phyloP scores from a whole-genome alignment of 2,888 invertebrate genomes.

The Hirtodrosophila trivittata region DNA sequence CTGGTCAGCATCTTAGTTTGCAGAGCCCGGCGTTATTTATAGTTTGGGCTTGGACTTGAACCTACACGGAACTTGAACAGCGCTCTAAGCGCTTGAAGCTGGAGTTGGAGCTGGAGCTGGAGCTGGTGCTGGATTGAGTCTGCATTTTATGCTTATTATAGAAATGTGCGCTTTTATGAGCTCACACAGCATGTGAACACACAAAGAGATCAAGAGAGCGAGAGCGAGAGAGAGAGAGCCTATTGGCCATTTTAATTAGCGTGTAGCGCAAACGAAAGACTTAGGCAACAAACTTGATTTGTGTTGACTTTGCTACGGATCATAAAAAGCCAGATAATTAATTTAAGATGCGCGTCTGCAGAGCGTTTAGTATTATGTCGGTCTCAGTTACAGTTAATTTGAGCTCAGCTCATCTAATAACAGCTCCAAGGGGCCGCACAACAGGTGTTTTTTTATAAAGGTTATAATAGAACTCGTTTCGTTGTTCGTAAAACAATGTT shows the following conservation, averaged over 20 bases:
- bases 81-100: too few species aligned
- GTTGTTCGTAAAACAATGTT: too few species aligned
- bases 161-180: conserved; percentile 74
- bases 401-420: conserved; percentile 39
- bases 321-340: conserved; percentile 60
- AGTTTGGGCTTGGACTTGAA: conserved; percentile 45
- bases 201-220: not conserved
- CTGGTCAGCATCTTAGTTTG: conserved; percentile 13
- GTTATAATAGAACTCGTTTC: too few species aligned
- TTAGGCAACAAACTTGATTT: conserved; percentile 55
- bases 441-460: not conserved
- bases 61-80: too few species aligned
- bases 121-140: conserved; percentile 31
- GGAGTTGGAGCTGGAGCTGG: not conserved
- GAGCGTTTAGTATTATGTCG: conserved; percentile 40
- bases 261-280: conserved; percentile 41
- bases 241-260: conserved; percentile 71
- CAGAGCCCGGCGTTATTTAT: conserved; percentile 68
- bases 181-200: conserved; percentile 59
- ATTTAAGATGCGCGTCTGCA: conserved; percentile 34
- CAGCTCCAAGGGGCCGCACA: conserved; percentile 18
- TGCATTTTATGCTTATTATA: conserved; percentile 75
- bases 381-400: conserved; percentile 50
- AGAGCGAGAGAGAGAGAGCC: conserved; percentile 21
- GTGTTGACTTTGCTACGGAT: conserved; percentile 46